phyloP scores from a whole-genome alignment of 2,888 invertebrate genomes.

The Xestobium rufovillosum region DNA sequence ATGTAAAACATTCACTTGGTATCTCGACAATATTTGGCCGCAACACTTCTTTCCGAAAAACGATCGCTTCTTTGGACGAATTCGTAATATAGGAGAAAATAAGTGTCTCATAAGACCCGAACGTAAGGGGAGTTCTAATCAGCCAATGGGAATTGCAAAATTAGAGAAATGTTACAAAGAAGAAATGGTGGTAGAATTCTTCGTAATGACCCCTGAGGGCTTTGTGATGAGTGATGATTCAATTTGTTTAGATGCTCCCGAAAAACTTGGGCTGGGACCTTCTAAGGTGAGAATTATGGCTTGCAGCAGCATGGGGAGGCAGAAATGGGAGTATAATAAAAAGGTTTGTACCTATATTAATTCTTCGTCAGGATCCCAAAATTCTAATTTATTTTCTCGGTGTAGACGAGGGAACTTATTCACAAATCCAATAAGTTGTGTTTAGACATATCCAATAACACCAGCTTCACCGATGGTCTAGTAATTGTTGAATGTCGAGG shows the following conservation, averaged over 20 bases:
- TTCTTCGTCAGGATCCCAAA: background rate
- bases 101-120: conserved; percentile 59
- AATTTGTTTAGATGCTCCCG: conserved; percentile 70
- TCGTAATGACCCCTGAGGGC: conserved; percentile 62
- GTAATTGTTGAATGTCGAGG: conserved; percentile 53
- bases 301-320: conserved; percentile 59
- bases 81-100: conserved; percentile 46
- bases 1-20: conserved; percentile 90
- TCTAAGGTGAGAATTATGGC: conserved; percentile 62
- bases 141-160: conserved; percentile 63
- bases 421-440: conserved; percentile 53
- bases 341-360: conserved; percentile 37
- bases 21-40: conserved; percentile 90
- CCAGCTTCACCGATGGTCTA: conserved; percentile 46
- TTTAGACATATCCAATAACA: conserved; percentile 46
- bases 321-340: conserved; percentile 60
- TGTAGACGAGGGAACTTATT: conserved; percentile 45
- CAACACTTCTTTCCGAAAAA: conserved; percentile 90
- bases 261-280: conserved; percentile 38
- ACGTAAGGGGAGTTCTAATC: conserved; percentile 53
- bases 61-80: conserved; percentile 84
- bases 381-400: conserved; percentile 12
- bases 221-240: conserved; percentile 82
- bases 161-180: conserved; percentile 57
- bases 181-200: conserved; percentile 57